Evolutionary conservation across 2,797 vertebrate species (phyloP), one percentile per base, ranked within the genome.

Genomic region (Vespertilio murinus): DNA sequence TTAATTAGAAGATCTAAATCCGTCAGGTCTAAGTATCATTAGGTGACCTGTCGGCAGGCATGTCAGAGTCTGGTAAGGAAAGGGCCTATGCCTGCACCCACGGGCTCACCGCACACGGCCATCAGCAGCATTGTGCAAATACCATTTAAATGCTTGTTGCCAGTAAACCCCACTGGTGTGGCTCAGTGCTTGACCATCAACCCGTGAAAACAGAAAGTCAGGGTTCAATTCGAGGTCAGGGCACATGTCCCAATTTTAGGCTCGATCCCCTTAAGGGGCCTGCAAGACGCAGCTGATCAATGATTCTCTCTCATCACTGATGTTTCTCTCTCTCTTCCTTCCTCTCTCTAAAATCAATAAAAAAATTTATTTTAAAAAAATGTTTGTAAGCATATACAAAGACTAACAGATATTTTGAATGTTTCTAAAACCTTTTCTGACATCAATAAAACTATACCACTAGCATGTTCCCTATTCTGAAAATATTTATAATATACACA

Each of bases 371-470:
- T 14, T 61, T 30, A 6, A 13, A 30, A 28, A 59, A 30, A 61
- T 61, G 59, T 13, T 61, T 61, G 65, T 70, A 65, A 69, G 74
- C 9, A 86, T 47, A 83, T 23, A 69, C 13, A 38, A 77, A 85
- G 49, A 79, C 8, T n/a, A 52, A 90, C 1, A 82, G 28, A 77
- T 67, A 14, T 38, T 88, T 38, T 64, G 35, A 84, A 45, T 74
- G 23, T 78, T 93, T 84, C 49, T 77, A 91, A 75, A 93, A n/a
- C 16, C 25, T 94, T 85, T 94, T 82, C 38, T 90, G 84, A 42
- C 1, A 56, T 73, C 45, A 93, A 6, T 54, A 81, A 94, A 92
- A 79, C 38, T 67, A 89, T 33, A 56, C 5, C 33, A 59, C 45
- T 16, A 85, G 35, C 40, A 11, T 45, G 65, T n/a, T 65, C 86